Conservation (phyloP, 2,888 invertebrate species). For the Spicauda simplicius region DNA sequence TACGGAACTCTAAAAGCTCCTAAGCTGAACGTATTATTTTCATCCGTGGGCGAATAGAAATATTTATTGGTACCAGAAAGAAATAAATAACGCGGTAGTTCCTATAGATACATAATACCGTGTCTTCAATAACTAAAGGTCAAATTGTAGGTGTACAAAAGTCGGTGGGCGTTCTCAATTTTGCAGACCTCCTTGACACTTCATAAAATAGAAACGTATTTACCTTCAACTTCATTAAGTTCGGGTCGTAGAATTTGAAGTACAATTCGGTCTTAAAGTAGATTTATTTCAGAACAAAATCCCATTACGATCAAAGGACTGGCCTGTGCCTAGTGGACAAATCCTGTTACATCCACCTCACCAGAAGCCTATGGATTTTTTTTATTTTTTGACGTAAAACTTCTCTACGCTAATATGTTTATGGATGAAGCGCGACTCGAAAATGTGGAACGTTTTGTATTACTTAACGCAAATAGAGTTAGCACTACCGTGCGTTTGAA, state of each 20-base stretch:
- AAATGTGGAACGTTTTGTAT: no score
- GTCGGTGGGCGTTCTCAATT: background rate
- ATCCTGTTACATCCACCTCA: no score
- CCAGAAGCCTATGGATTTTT: no score
- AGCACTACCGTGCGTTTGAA: no score
- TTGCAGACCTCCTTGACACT: background rate
- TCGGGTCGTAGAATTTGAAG: background rate
- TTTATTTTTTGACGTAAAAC: no score
- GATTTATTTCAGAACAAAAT: background rate
- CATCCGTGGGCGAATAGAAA: no score
- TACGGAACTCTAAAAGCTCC: no score
- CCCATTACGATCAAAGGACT: background rate
- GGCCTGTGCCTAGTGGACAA: no score
- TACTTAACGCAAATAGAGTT: no score
- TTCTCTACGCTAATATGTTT: no score
- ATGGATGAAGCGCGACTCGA: no score
- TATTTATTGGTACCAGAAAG: background rate
- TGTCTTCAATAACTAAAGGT: background rate
- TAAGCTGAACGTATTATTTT: no score
- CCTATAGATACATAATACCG: background rate
- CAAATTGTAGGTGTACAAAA: background rate
- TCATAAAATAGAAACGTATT: background rate
- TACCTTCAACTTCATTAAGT: background rate
- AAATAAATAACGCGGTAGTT: background rate
- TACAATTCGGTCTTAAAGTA: background rate